A percentile compares a stretch with the other conserved stretches of the same genome.
Conservation (phyloP, 1,140 invertebrate species). For the Leptopilina clavipes region DNA sequence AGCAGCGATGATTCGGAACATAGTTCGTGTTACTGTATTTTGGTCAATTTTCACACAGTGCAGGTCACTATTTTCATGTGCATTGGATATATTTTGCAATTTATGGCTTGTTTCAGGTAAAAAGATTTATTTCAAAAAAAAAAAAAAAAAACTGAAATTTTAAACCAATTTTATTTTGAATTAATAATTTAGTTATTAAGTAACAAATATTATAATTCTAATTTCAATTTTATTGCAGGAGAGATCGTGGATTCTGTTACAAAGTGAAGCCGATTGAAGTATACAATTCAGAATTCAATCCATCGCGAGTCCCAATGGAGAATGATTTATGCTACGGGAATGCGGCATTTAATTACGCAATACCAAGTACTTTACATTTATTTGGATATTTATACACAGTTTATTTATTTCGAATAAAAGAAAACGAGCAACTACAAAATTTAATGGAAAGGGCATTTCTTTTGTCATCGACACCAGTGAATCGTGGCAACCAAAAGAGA, state of each 20-base stretch:
- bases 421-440: conserved; percentile 91
- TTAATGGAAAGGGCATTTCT: conserved; percentile 91
- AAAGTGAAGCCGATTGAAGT: conserved; percentile 70
- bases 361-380: conserved; percentile 86
- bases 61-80: conserved; percentile 80
- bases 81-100: conserved; percentile 84
- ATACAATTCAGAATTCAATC: conserved; percentile 58
- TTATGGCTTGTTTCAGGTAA: conserved; percentile 85
- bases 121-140: not conserved
- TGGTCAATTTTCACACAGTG: conserved; percentile 81
- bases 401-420: conserved; percentile 85
- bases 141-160: no score
- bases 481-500: conserved; percentile 80
- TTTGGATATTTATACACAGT: conserved; percentile 85
- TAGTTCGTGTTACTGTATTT: conserved; percentile 76
- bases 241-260: conserved; percentile 84
- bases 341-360: conserved; percentile 83
- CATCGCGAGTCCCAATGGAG: conserved; percentile 67
- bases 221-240: conserved; percentile 66
- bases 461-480: conserved; percentile 79
- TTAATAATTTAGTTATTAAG: conserved; percentile 7
- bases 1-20: conserved; percentile 78
- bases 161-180: no score
- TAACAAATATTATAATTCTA: conserved; percentile 30
- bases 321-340: conserved; percentile 82